Base-by-base conservation (phyloP, 2,113 vertebrate genomes). In the Gymnocephalus cernua region DNA sequence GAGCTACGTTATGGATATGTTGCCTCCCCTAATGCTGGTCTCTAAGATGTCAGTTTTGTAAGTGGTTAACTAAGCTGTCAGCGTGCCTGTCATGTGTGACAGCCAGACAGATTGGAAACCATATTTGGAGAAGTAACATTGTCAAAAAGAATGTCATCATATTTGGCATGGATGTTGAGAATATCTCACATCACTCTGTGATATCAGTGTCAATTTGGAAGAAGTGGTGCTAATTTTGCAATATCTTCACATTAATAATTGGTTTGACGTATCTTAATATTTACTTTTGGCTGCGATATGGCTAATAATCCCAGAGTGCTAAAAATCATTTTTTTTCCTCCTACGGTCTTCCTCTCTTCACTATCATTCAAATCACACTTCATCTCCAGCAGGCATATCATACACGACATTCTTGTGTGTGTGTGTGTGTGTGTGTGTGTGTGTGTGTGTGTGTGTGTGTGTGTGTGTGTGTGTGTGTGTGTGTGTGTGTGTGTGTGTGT, bases 31-130 rank as follows among this genome's bases (percentile, higher is more conserved):
- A 79, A 85, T 74, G 74, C 82, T 38, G 10, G 38, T 80, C 87
- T 90, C 91, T 91, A 88, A 90, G 87, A 84, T 93, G 87, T 93
- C 90, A 86, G 41, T 88, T 87, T 79, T 76, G 32, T 51, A 67
- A 71, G 77, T 81, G 48, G 83, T 86, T 91, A 92, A 93, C 83
- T 86, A 84, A 73, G 51, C 86, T 88, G 92, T 93, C 92, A 91
- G 71, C 51, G 48, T 9, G 56, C 74, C 80, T 53, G 89, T 87
- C 86, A 62, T 85, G 78, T 66, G 27, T 87, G 89, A 91, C 91
- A 85, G 74, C 81, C 70, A 89, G 91, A 91, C 88, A 93, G 91
- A 93, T 91, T 93, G 92, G 78, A 90, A 84, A 87, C 75, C 86
- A 88, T 89, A 84, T 91, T 93, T 93, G 80, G 86, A 71, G 82